Conservation (phyloP, 2,797 vertebrate genomes). For the Pseudochaenichthys georgianus region DNA sequence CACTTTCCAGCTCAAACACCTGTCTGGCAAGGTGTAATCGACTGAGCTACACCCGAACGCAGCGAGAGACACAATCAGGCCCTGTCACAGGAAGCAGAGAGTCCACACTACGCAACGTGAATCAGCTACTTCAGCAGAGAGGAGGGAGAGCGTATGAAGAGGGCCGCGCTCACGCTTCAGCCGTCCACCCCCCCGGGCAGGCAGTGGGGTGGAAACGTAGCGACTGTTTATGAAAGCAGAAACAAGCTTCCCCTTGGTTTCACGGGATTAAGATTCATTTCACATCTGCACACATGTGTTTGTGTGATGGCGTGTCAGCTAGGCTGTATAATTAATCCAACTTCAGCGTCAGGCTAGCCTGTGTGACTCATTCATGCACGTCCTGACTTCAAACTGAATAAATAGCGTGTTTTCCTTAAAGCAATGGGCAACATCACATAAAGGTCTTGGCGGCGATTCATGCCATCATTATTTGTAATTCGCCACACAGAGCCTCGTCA, state of each 20-base stretch:
- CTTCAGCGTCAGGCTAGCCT: constrained; percentile 38
- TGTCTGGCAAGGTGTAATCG: constrained; percentile 61
- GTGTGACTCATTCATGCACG: constrained; percentile 34
- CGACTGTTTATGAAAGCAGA: constrained; percentile 78
- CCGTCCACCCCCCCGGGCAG: constrained; percentile 62
- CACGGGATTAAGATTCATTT: constrained; percentile 63
- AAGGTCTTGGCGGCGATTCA: constrained; percentile 27
- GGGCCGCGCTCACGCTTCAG: constrained; percentile 62
- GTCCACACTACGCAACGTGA: constrained; percentile 47
- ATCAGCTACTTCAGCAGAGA: constrained; percentile 69
- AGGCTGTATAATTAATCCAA: constrained; percentile 47
- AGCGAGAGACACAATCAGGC: constrained; percentile 48
- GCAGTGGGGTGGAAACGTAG: constrained; percentile 69
- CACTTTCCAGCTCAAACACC: constrained; percentile 60
- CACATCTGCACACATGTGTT: constrained; percentile 57
- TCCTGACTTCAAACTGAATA: constrained; percentile 36
- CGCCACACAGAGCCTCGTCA: constrained; percentile 20
- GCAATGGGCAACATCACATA: constrained; percentile 15
- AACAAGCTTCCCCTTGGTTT: constrained; percentile 53
- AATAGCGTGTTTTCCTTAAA: constrained; percentile 22
- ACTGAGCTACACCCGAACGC: constrained; percentile 52
- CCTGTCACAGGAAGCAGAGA: constrained; percentile 58
- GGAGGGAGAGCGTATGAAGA: constrained; percentile 49
- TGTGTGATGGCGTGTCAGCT: constrained; percentile 25
- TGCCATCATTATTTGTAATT: constrained; percentile 39